phyloP scores from a whole-genome alignment of 2,797 vertebrate species.

The Chrysocyon brachyurus region DNA sequence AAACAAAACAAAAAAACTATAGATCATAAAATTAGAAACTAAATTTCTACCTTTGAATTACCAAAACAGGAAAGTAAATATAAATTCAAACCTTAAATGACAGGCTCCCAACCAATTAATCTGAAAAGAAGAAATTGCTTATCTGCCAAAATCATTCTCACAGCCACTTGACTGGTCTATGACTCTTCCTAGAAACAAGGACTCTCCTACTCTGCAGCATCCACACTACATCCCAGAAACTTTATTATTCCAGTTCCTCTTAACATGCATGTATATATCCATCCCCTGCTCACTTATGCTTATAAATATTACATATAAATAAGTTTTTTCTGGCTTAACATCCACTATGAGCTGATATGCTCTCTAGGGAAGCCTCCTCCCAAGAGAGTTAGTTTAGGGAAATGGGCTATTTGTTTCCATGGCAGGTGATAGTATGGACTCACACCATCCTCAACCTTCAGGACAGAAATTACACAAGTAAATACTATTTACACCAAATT shows the following conservation, averaged over 20 bases:
- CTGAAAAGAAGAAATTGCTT: neutral
- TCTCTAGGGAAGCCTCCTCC: neutral
- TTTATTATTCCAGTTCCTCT: neutral
- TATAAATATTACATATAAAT: neutral
- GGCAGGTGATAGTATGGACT: neutral
- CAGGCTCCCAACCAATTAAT: neutral
- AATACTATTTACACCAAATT: neutral
- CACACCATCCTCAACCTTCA: neutral
- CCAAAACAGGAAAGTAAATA: neutral
- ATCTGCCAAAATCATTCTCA: neutral
- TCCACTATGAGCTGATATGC: neutral
- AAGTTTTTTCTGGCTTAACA: conserved; percentile 2
- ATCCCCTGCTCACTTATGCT: neutral
- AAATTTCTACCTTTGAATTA: neutral
- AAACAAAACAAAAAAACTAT: neutral
- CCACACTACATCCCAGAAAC: conserved; percentile 9
- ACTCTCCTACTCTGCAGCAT: neutral
- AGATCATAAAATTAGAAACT: neutral
- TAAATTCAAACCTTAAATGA: neutral
- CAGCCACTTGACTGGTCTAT: neutral
- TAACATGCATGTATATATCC: neutral
- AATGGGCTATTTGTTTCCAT: neutral
- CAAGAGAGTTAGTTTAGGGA: neutral
- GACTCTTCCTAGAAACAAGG: neutral
- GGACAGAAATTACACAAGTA: neutral